These are phyloP conservation scores for Trididemnum nubilum DNA, from an alignment of 23 tunicate genomes.

Conservation along the genomic window DNA sequence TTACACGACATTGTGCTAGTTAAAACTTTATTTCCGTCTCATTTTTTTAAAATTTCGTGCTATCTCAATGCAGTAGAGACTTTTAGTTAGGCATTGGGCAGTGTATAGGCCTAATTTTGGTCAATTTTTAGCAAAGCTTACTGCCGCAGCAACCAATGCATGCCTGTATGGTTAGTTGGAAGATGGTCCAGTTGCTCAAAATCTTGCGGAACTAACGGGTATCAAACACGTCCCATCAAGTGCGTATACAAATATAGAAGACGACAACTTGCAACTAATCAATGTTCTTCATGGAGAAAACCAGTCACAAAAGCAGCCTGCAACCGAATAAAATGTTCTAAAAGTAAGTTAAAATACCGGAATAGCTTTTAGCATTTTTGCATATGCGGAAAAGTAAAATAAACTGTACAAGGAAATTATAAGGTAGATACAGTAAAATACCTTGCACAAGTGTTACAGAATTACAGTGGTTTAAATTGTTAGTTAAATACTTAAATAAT, in stretches of 20 bases:
- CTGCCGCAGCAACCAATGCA: slow-evolving; percentile 57
- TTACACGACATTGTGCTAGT: too few relatives aligned
- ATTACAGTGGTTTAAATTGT: too few relatives aligned
- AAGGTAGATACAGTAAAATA: too few relatives aligned
- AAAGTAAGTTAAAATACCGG: neutral
- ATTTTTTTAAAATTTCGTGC: too few relatives aligned
- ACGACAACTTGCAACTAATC: slow-evolving; percentile 62
- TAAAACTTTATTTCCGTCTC: neutral
- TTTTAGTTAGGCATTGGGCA: neutral
- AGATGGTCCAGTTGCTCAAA: slow-evolving; percentile 80
- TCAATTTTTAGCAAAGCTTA: neutral
- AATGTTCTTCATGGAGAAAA: slow-evolving; percentile 37
- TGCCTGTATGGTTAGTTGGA: slow-evolving; percentile 72
- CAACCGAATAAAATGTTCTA: slow-evolving; percentile 41
- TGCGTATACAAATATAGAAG: slow-evolving; percentile 69
- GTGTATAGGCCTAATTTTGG: too few relatives aligned
- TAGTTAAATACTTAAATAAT: too few relatives aligned
- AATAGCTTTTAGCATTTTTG: too few relatives aligned
- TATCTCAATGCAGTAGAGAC: neutral
- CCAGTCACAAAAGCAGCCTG: slow-evolving; percentile 59
- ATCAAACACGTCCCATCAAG: slow-evolving; percentile 55
- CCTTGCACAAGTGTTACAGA: too few relatives aligned
- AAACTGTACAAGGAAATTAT: too few relatives aligned
- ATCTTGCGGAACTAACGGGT: slow-evolving; percentile 76
- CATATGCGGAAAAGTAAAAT: too few relatives aligned